Evolutionary conservation across 2,888 invertebrate species (phyloP).

Genomic region (Salpingus planirostris): DNA sequence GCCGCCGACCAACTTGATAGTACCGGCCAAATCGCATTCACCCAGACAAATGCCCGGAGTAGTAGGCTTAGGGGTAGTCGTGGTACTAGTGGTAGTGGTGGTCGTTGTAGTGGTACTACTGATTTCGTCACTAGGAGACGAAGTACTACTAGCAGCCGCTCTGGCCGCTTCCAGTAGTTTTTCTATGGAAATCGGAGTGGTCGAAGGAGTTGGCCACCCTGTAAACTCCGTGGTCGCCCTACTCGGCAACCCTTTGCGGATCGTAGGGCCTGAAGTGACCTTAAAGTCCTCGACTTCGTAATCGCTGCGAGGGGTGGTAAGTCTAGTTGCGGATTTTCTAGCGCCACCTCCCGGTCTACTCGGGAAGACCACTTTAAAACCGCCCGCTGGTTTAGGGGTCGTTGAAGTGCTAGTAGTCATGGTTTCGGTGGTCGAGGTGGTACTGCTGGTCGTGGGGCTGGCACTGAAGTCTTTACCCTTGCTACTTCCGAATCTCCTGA

Average conservation of each 20-base stretch:
- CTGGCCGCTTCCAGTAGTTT: constrained; percentile 61
- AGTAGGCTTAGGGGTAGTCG: constrained; percentile 59
- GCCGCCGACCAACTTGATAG: constrained; percentile 74
- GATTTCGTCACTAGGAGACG: constrained; percentile 36
- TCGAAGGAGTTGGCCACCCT: constrained; percentile 84
- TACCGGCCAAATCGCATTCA: constrained; percentile 79
- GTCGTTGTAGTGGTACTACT: constrained; percentile 56
- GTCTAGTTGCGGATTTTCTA: constrained; percentile 43
- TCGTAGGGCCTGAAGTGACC: constrained; percentile 53
- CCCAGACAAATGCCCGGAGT: constrained; percentile 70
- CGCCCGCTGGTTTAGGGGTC: constrained; percentile 33
- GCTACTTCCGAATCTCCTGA: constrained; percentile 35
- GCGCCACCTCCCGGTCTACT: constrained; percentile 57
- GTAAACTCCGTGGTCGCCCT: constrained; percentile 84
- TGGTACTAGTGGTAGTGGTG: constrained; percentile 60
- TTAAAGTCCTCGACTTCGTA: constrained; percentile 17
- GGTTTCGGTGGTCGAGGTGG: constrained; percentile 15
- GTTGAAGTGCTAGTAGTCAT: constrained; percentile 42
- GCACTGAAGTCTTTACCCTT: background rate
- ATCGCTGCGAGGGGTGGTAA: constrained; percentile 22
- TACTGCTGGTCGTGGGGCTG: constrained; percentile 1
- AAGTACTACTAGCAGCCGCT: constrained; percentile 48
- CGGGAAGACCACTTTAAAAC: constrained; percentile 68
- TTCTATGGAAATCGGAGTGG: constrained; percentile 78
- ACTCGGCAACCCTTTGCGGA: constrained; percentile 77